Percentiles rank a stretch among this genome's conserved stretches.
Conservation (phyloP, 2,113 vertebrate species). For the Neolamprologus longior region DNA sequence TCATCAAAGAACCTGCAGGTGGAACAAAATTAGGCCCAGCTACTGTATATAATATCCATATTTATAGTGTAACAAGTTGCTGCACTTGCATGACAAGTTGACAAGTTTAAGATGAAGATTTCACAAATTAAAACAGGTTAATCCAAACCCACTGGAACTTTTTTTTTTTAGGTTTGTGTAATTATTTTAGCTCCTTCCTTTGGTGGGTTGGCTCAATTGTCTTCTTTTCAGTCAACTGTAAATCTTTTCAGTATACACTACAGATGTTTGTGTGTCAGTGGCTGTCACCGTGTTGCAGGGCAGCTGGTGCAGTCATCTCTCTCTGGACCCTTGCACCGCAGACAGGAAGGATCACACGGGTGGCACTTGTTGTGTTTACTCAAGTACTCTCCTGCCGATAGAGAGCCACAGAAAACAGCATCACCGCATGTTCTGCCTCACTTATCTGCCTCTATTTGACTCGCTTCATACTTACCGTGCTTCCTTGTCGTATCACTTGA, state of each 20-base stretch:
- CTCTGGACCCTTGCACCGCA: slow-evolving; percentile 77
- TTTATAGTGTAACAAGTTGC: not conserved
- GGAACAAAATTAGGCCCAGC: not conserved
- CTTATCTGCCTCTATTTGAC: not conserved
- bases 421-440: not conserved
- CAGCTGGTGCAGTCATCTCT: slow-evolving; percentile 79
- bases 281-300: slow-evolving; percentile 67
- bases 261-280: not conserved
- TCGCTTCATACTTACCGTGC: not conserved
- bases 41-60: not conserved
- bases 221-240: not conserved
- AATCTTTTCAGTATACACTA: not conserved
- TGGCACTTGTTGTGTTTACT: slow-evolving; percentile 66
- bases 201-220: not conserved
- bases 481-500: not conserved
- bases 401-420: not conserved
- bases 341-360: slow-evolving; percentile 77
- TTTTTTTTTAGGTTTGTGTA: not conserved
- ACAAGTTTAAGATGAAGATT: not conserved
- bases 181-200: not conserved
- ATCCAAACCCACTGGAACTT: not conserved
- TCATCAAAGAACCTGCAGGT: slow-evolving; percentile 76
- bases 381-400: slow-evolving; percentile 75
- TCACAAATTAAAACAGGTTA: not conserved
- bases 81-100: not conserved